phyloP scores from a whole-genome alignment of 2,113 vertebrate genomes.

The Indri indri region DNA sequence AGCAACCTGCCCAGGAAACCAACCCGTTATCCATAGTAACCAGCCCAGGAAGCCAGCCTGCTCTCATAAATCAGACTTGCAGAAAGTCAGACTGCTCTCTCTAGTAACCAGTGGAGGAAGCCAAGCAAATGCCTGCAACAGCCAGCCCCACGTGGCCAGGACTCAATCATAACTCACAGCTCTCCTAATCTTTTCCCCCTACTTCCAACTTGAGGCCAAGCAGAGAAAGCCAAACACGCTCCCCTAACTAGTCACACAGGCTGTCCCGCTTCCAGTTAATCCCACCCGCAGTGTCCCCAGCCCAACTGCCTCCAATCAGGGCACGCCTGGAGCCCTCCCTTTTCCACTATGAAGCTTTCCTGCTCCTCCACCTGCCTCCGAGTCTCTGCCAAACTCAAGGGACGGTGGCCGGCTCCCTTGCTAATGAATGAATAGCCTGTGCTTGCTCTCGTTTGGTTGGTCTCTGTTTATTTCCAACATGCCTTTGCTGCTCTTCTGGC shows the following conservation, averaged over 20 bases:
- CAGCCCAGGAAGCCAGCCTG: not conserved
- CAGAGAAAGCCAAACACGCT: not conserved
- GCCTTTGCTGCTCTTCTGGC: not conserved
- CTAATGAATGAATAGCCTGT: not conserved
- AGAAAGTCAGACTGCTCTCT: not conserved
- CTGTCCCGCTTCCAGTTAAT: rapidly evolving
- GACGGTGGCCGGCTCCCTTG: rapidly evolving
- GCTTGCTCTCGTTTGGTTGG: rapidly evolving
- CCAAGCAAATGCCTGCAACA: too few species aligned
- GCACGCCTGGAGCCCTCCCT: rapidly evolving
- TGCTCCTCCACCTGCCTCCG: not conserved
- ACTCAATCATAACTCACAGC: not conserved
- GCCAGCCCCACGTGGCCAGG: not conserved
- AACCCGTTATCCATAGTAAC: not conserved
- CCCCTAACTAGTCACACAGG: not conserved
- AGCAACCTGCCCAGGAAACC: not conserved
- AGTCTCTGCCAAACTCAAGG: not conserved
- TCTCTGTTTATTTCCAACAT: not conserved
- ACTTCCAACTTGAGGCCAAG: not conserved
- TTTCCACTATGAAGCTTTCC: rapidly evolving
- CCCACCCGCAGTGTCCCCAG: too few species aligned
- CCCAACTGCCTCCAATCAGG: not conserved
- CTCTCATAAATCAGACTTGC: not conserved
- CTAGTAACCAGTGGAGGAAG: not conserved
- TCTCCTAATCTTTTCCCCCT: not conserved